Conservation (phyloP, 2,888 invertebrate species). For the Gasteruption jaculator region DNA sequence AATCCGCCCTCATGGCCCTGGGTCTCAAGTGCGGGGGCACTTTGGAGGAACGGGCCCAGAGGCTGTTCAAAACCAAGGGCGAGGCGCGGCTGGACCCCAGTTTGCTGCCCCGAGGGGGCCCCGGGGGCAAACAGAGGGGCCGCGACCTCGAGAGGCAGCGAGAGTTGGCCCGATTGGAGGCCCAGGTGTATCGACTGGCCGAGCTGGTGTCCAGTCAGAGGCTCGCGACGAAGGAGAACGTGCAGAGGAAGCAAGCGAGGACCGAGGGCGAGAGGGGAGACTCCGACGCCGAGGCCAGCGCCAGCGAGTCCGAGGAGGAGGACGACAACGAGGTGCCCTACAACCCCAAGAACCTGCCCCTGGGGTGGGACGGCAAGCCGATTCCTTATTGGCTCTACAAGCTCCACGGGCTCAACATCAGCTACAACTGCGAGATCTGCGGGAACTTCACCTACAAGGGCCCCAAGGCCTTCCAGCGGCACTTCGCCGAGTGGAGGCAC, state of each 20-base stretch:
- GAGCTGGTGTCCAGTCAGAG: slow-evolving; percentile 83
- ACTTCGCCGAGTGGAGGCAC: slow-evolving; percentile 92
- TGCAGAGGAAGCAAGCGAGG: slow-evolving; percentile 95
- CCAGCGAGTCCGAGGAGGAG: slow-evolving; percentile 75
- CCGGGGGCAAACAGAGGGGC: slow-evolving; percentile 62
- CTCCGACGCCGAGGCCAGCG: slow-evolving; percentile 85
- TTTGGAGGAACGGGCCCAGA: slow-evolving; percentile 92
- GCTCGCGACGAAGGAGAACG: slow-evolving; percentile 93
- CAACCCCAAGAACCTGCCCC: slow-evolving; percentile 98
- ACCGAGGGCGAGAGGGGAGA: slow-evolving; percentile 91
- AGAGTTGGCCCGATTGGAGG: slow-evolving; percentile 84
- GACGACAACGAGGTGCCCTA: slow-evolving; percentile 95
- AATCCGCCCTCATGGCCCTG: slow-evolving; percentile 94
- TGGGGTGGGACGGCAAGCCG: slow-evolving; percentile 98
- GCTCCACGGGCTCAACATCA: slow-evolving; percentile 96
- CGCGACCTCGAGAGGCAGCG: slow-evolving; percentile 70
- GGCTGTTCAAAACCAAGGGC: slow-evolving; percentile 94
- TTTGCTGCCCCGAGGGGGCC: slow-evolving; percentile 85
- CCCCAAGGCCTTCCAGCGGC: slow-evolving; percentile 98
- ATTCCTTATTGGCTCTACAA: slow-evolving; percentile 99
- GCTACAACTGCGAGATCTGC: slow-evolving; percentile 98
- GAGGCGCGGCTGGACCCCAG: slow-evolving; percentile 88
- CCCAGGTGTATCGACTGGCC: slow-evolving; percentile 83
- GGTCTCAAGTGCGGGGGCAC: slow-evolving; percentile 98
- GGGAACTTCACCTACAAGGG: slow-evolving; percentile 98